Evolutionary conservation across 2,797 vertebrate genomes (phyloP).

Genomic region (Sebastes aleutianus): DNA sequence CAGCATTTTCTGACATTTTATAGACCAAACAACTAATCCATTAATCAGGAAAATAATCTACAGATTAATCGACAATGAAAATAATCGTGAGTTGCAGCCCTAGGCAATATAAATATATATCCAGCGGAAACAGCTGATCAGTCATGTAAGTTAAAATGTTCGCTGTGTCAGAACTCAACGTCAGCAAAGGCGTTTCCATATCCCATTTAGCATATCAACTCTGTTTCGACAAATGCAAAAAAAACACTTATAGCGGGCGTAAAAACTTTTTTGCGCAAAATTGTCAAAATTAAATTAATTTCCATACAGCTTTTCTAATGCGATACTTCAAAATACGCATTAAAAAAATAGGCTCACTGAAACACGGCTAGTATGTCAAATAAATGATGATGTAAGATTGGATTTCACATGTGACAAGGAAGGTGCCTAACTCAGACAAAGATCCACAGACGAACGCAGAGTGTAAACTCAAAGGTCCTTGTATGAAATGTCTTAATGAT

Average conservation of each 20-base stretch:
- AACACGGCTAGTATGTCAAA: not conserved
- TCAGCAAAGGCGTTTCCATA: not conserved
- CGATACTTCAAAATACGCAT: not conserved
- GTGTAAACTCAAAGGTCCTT: not conserved
- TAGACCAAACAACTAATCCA: too few species aligned
- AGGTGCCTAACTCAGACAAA: not conserved
- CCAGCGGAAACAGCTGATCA: too few species aligned
- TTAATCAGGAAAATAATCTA: too few species aligned
- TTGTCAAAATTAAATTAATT: not conserved
- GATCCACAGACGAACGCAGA: not conserved
- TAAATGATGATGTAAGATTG: not conserved
- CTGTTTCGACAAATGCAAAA: not conserved
- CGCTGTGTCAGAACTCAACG: too few species aligned
- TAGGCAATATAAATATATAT: too few species aligned
- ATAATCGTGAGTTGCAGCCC: too few species aligned
- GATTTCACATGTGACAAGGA: not conserved
- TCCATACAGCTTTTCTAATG: not conserved
- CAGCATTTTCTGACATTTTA: too few species aligned
- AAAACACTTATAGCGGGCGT: too few species aligned
- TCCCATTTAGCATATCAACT: not conserved
- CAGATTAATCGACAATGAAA: too few species aligned
- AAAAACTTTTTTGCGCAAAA: too few species aligned
- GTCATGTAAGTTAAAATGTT: too few species aligned
- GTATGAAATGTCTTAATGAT: not conserved
- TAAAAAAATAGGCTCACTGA: not conserved